These are phyloP conservation scores for Imbricaverruca yamaguchii DNA, from an alignment of 2,888 invertebrate genomes.

Conservation along the genomic window DNA sequence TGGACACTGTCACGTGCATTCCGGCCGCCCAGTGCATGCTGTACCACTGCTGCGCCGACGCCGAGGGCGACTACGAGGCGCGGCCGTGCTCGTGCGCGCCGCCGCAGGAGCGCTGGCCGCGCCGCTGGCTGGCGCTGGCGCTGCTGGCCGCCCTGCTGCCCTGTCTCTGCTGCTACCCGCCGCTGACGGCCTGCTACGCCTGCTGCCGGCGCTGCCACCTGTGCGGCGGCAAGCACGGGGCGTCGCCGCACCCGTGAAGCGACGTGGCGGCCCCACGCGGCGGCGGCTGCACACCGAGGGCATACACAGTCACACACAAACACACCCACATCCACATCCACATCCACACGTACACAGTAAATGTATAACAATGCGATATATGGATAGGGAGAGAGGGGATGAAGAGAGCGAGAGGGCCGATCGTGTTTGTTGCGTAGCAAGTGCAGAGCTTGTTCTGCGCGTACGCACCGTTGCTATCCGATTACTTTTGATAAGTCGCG, in stretches of 20 bases:
- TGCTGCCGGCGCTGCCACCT: conserved; percentile 70
- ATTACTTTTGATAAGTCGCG: neutral
- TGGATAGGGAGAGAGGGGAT: neutral
- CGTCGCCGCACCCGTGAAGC: conserved; percentile 28
- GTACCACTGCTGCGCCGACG: conserved; percentile 88
- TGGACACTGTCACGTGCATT: conserved; percentile 75
- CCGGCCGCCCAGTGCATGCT: conserved; percentile 80
- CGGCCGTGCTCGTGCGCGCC: conserved; percentile 74
- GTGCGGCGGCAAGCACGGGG: conserved; percentile 71
- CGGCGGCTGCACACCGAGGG: no score
- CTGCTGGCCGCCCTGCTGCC: conserved; percentile 80
- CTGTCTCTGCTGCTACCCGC: conserved; percentile 89
- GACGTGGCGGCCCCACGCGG: no score
- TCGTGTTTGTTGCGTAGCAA: neutral
- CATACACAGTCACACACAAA: neutral
- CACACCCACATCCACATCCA: neutral
- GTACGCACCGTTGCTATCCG: neutral
- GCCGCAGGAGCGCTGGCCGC: conserved; percentile 61
- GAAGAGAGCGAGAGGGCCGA: no score
- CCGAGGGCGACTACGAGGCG: conserved; percentile 67
- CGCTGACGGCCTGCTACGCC: conserved; percentile 73
- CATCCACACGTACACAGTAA: neutral
- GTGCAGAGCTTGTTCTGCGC: neutral
- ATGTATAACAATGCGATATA: conserved; percentile 9
- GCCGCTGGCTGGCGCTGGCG: conserved; percentile 78